These are phyloP conservation scores for Eonycteris spelaea DNA, from an alignment of 2,113 vertebrate genomes.

Conservation along the genomic window DNA sequence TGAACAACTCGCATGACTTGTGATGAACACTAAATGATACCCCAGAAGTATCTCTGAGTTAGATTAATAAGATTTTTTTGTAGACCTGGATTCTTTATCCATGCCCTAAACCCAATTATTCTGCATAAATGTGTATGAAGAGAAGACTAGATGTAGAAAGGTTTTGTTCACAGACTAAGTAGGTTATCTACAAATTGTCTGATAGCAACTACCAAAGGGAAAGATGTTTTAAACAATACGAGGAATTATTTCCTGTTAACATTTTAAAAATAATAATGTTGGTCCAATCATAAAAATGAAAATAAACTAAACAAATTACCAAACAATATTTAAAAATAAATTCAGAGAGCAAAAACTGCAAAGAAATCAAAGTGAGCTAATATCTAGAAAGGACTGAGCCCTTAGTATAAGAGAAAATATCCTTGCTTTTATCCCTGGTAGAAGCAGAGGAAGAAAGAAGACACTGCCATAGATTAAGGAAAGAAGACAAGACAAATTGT, in stretches of 20 bases:
- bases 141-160: not conserved
- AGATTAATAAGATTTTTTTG: not conserved
- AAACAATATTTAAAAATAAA: not conserved
- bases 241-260: not conserved
- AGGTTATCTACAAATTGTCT: not conserved
- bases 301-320: not conserved
- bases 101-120: not conserved
- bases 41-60: not conserved
- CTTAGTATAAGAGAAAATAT: not conserved
- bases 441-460: not conserved
- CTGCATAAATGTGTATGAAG: not conserved
- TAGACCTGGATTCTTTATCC: not conserved
- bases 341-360: not conserved
- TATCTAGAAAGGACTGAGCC: not conserved
- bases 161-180: not conserved
- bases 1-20: not conserved
- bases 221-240: not conserved
- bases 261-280: not conserved
- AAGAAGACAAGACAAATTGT: not conserved
- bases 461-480: not conserved
- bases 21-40: not conserved
- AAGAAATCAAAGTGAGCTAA: not conserved
- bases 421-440: not conserved
- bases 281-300: not conserved
- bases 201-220: not conserved